A percentile compares a stretch with the other conserved stretches of the same genome.
Conservation (phyloP, 2,113 vertebrate genomes). For the Tricholaema leucomelas region DNA sequence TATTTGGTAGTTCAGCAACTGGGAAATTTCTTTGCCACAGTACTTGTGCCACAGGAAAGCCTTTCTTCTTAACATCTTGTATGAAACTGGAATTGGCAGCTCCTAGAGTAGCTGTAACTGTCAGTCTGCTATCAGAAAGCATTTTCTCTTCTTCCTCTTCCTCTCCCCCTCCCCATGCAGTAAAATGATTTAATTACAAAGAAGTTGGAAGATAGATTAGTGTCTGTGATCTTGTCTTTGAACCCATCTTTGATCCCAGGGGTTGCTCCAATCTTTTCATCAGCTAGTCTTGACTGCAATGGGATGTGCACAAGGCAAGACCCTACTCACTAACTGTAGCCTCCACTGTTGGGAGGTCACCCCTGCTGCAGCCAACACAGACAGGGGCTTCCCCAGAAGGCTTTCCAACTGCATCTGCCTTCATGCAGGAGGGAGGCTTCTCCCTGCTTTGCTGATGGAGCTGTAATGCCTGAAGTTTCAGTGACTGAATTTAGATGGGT, state of each 20-base stretch:
- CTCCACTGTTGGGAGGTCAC: background rate
- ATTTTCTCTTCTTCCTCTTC: slow-evolving; percentile 59
- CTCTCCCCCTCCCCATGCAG: slow-evolving; percentile 10
- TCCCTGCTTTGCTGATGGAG: background rate
- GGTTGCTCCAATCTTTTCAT: background rate
- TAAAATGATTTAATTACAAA: background rate
- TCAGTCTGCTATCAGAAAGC: background rate
- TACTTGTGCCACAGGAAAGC: background rate
- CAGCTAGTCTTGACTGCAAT: background rate
- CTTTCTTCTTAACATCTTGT: background rate
- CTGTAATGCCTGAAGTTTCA: background rate
- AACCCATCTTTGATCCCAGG: background rate
- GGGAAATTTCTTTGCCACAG: background rate
- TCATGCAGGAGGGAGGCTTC: background rate
- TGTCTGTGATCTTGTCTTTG: background rate
- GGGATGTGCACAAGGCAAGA: background rate
- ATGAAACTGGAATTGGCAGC: background rate
- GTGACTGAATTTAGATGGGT: background rate
- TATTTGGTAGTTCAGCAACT: background rate
- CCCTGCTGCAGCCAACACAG: background rate
- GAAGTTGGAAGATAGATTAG: background rate
- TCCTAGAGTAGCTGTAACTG: background rate
- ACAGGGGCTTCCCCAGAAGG: background rate
- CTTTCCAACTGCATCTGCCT: background rate
- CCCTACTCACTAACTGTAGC: background rate